These are phyloP conservation scores for Puma concolor DNA, from an alignment of 2,113 vertebrate species.

Conservation along the genomic window DNA sequence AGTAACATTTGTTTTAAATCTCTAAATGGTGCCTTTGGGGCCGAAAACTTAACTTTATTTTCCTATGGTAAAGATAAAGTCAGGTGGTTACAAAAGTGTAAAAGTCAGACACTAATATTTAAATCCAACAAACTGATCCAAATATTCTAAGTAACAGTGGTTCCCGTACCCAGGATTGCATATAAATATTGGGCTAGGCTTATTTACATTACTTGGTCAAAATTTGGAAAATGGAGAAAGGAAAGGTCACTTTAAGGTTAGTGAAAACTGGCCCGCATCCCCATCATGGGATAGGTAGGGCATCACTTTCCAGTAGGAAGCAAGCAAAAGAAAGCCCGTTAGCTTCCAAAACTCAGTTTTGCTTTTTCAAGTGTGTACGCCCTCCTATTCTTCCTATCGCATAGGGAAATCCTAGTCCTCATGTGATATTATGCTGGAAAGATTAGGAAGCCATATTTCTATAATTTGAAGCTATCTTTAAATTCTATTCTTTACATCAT, in stretches of 20 bases:
- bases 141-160: conserved; percentile 77
- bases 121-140: conserved; percentile 78
- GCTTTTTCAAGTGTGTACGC: not conserved
- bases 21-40: conserved; percentile 30
- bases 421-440: not conserved
- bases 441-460: not conserved
- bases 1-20: conserved; percentile 71
- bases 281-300: not conserved
- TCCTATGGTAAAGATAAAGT: conserved; percentile 60
- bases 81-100: conserved; percentile 67
- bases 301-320: conserved; percentile 54
- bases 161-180: conserved; percentile 76
- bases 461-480: not conserved
- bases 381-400: not conserved
- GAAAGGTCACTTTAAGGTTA: conserved; percentile 70
- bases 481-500: too few relatives aligned
- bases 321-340: conserved; percentile 38
- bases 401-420: not conserved
- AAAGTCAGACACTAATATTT: conserved; percentile 77
- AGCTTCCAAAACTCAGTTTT: not conserved
- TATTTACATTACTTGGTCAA: conserved; percentile 72
- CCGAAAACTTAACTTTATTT: conserved; percentile 58
- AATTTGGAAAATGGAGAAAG: conserved; percentile 80
- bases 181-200: conserved; percentile 82
- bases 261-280: conserved; percentile 68